Base-by-base conservation (phyloP, 1,140 invertebrate genomes). In the Aphelenchoides fujianensis region DNA sequence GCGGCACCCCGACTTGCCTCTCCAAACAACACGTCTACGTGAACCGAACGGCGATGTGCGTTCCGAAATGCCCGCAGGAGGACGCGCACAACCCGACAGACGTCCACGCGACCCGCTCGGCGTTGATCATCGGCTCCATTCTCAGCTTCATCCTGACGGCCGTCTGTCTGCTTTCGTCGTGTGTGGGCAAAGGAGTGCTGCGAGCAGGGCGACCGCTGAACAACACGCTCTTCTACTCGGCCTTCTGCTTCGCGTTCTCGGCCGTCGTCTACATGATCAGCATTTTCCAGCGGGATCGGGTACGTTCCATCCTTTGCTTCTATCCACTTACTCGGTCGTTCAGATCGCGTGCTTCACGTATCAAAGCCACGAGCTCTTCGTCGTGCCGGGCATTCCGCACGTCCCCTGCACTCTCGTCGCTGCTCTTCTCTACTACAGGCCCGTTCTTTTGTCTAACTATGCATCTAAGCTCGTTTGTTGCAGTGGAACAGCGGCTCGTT, bases 51-150 rank as follows among this genome's bases (percentile, higher is more conserved):
- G 70, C 72, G 12, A 59, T 74, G 37, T 74, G 72, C 36, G 72
- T 74, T 2, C 72, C 72, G 2, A 23, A 73, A 48, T 74, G 72
- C 69, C 35, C 28, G 16, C 32, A 68, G 19, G 62, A 28, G 28
- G 48, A 37, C 2, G 68, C 35, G 55, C 63, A 71, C n/a, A 23
- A 57, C 23, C 19, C 5, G 7, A 30, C 30, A 61, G 3, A 34
- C 12, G 54, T 73, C 2, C 5, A 69, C 35, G 27, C 68, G 9
- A 62, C 54, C 5, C 36, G 52, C 16, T 73, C 69, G 27, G 52
- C 85, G 81, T 84, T 86, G 80, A 74, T 82, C 1, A 80, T 86
- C 36, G 85, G 84, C 80, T 80, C 85, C 3, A 80, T 79, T n/a
- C 63, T 86, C 2, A 86, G 85, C 72, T 85, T 86, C 68, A 72